Conservation (phyloP, 2,888 invertebrate species). For the Tuta absoluta region DNA sequence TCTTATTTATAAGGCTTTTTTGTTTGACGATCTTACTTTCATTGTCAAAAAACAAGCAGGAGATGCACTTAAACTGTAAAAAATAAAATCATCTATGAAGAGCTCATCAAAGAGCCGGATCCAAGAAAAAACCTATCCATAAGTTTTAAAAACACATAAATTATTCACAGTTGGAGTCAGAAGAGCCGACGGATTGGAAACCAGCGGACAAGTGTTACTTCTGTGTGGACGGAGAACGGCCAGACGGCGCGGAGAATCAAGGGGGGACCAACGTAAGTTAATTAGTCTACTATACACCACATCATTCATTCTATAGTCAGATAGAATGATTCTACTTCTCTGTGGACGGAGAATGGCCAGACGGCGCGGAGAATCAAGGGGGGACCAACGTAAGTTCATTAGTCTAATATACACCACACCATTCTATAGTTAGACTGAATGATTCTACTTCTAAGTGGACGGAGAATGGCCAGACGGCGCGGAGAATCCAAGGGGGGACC, state of each 20-base stretch:
- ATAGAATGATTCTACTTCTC: background rate
- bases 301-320: background rate
- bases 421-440: background rate
- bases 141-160: too few species aligned
- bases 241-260: conserved; percentile 42
- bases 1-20: too few species aligned
- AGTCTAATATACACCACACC: background rate
- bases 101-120: too few species aligned
- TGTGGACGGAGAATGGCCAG: conserved; percentile 46
- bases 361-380: conserved; percentile 38
- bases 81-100: too few species aligned
- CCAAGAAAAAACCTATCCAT: too few species aligned
- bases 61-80: too few species aligned
- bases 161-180: conserved; percentile 37
- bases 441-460: background rate
- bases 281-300: background rate
- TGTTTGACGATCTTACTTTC: too few species aligned
- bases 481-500: conserved; percentile 25
- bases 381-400: conserved; percentile 6
- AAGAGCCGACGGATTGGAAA: conserved; percentile 87
- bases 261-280: conserved; percentile 3
- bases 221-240: conserved; percentile 81
- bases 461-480: conserved; percentile 28
- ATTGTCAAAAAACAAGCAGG: too few species aligned
- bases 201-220: conserved; percentile 92